Percentiles rank a stretch among this genome's conserved stretches.
Evolutionary conservation across 2,888 invertebrate genomes (phyloP).

Genomic region (Hypomecis punctinalis): DNA sequence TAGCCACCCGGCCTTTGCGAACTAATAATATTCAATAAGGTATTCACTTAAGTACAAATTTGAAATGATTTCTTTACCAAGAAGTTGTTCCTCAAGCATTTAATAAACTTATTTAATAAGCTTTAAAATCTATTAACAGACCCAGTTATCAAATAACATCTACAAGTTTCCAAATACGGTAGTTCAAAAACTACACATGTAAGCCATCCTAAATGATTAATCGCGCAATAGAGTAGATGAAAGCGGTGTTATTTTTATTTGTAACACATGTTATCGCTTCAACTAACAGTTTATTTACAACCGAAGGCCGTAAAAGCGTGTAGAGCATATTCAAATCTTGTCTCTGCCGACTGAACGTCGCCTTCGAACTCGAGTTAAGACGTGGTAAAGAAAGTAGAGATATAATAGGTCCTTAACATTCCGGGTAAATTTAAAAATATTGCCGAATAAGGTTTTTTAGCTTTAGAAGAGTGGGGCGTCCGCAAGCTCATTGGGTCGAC

Average conservation of each 20-base stretch:
- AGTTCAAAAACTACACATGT: conserved; percentile 41
- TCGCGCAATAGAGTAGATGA: conserved; percentile 39
- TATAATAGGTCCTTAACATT: not conserved
- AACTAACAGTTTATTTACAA: conserved; percentile 49
- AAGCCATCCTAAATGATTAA: conserved; percentile 41
- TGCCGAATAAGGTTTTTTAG: too few relatives aligned
- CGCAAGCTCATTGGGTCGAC: too few relatives aligned
- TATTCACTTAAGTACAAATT: too few relatives aligned
- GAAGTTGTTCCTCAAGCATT: too few relatives aligned
- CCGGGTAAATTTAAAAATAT: not conserved
- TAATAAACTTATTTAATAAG: too few relatives aligned
- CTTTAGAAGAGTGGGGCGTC: too few relatives aligned
- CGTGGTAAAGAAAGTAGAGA: conserved; percentile 28
- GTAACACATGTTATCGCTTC: conserved; percentile 48
- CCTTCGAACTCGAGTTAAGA: conserved; percentile 52
- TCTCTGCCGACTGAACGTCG: conserved; percentile 41
- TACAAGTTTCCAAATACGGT: conserved; percentile 11
- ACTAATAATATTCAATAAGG: too few relatives aligned
- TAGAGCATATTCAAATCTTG: conserved; percentile 45
- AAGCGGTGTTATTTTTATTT: conserved; percentile 46
- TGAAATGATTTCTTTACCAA: too few relatives aligned
- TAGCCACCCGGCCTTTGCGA: too few relatives aligned
- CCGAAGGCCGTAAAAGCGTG: conserved; percentile 43
- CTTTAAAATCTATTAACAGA: not conserved
- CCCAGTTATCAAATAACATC: not conserved